Base-by-base conservation (phyloP, 2,113 vertebrate genomes). In the Oryzias javanicus region DNA sequence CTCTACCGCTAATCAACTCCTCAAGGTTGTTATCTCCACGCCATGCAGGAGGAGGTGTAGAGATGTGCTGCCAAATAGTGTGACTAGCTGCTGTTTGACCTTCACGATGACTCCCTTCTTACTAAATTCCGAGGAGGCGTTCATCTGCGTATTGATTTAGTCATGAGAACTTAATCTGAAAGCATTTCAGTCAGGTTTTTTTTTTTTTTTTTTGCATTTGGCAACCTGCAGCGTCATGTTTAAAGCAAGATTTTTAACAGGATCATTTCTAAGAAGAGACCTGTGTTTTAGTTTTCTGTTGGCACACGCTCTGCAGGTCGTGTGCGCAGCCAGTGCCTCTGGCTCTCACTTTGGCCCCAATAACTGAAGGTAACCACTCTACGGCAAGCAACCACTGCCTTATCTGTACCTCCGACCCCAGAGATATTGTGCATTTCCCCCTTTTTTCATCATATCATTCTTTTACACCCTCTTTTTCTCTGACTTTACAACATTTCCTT, bases 151-250 rank as follows among this genome's bases (percentile, higher is more conserved):
- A 90, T 90, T 78, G 88, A 90, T 90, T 82, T 69, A 88, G 88
- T 86, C 86, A 81, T 73, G 88, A 86, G 82, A 86, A 81, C 79
- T 85, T 88, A 83, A 88, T 88, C 81, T 86, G 81, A 88, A 90
- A 86, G 88, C 82, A 85, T 78, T 79, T 72, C 76, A 72, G 85
- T 90, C 86, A 80, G 88, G n/a, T 88, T 86, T 84, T 47, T 79
- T 85, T 70, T 69, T 74, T 53, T 70, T 69, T 74, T 27, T 27
- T 49, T 81, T 71, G 76, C 64, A 63, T 80, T 78, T 55, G 73
- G 70, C 76, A 62, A 78, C 76, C 69, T 55, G 67, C 68, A 72
- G 77, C 76, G 82, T 70, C 79, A 81, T 63, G 88, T 79, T 78
- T 72, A n/a, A 35, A 78, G 84, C 67, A 86, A 86, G 89, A 81